phyloP scores from a whole-genome alignment of 1,140 invertebrate genomes.

The Drosophila simulans region DNA sequence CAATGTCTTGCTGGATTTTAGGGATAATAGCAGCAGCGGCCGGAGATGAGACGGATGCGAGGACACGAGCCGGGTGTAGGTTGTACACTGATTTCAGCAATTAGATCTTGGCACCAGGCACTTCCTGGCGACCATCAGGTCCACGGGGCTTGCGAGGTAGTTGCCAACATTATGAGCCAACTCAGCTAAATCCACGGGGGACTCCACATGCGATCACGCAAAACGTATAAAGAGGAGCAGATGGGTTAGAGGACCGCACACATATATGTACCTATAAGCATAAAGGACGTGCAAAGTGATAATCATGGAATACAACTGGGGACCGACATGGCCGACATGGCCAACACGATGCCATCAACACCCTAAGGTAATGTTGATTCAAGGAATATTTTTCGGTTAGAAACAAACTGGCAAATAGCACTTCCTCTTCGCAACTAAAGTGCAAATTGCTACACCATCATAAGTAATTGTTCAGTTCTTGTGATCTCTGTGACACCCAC shows the following conservation, averaged over 20 bases:
- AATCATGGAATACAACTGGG: conserved; percentile 49
- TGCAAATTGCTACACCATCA: too few relatives aligned
- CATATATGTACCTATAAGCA: conserved; percentile 57
- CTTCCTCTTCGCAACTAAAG: too few relatives aligned
- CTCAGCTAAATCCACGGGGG: conserved; percentile 20
- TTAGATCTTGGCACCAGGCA: conserved; percentile 32
- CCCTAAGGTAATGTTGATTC: not conserved
- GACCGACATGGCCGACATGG: too few relatives aligned
- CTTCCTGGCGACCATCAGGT: conserved; percentile 36
- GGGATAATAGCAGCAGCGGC: conserved; percentile 44
- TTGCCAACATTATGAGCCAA: conserved; percentile 24
- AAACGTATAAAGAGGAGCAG: conserved; percentile 65
- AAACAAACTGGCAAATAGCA: too few relatives aligned
- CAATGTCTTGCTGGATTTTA: conserved; percentile 69
- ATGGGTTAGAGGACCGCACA: conserved; percentile 49
- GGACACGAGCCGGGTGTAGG: conserved; percentile 5
- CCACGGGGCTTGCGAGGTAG: conserved; percentile 39
- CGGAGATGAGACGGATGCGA: not conserved
- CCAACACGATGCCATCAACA: not conserved
- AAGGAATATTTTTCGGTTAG: not conserved
- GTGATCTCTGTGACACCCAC: too few relatives aligned
- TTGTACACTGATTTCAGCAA: conserved; percentile 45
- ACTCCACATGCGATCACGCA: conserved; percentile 64
- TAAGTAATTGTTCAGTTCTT: too few relatives aligned
- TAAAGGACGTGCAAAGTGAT: conserved; percentile 74